Conservation (phyloP, 2,888 invertebrate genomes). For the Tachina grossa region DNA sequence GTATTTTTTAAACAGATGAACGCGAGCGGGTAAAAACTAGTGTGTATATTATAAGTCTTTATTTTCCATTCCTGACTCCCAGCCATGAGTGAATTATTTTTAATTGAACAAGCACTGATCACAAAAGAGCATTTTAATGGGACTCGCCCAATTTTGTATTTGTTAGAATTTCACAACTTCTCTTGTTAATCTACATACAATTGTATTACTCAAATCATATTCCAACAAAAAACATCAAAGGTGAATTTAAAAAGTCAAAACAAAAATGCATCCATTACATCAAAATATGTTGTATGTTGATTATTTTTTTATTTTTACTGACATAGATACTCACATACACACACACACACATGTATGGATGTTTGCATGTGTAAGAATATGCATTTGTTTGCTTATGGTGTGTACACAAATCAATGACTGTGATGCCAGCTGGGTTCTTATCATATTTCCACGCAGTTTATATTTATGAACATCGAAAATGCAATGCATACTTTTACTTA, state of each 20-base stretch:
- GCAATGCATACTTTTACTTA: too few species aligned
- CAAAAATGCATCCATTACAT: slow-evolving; percentile 33
- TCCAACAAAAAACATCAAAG: slow-evolving; percentile 35
- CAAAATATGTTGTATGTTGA: slow-evolving; percentile 39
- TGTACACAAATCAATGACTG: background rate
- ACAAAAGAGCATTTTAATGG: slow-evolving; percentile 53
- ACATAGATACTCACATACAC: slow-evolving; percentile 8
- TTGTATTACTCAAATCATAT: slow-evolving; percentile 28
- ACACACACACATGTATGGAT: too few species aligned
- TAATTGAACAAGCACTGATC: slow-evolving; percentile 46
- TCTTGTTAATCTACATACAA: slow-evolving; percentile 28
- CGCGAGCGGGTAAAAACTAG: too few species aligned
- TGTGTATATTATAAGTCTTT: background rate
- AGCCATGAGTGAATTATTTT: slow-evolving; percentile 34
- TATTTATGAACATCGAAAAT: too few species aligned
- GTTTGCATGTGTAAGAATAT: background rate
- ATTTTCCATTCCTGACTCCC: background rate
- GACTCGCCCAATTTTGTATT: slow-evolving; percentile 66
- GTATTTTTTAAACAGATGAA: too few species aligned
- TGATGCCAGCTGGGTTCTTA: too few species aligned
- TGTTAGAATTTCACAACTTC: slow-evolving; percentile 42
- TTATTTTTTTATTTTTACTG: slow-evolving; percentile 24
- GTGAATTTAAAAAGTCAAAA: slow-evolving; percentile 28
- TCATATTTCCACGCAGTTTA: too few species aligned
- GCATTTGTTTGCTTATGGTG: background rate